Percentiles rank a stretch among this genome's conserved stretches.
Conservation (phyloP, 2,888 invertebrate species). For the Apodemia hepburni region DNA sequence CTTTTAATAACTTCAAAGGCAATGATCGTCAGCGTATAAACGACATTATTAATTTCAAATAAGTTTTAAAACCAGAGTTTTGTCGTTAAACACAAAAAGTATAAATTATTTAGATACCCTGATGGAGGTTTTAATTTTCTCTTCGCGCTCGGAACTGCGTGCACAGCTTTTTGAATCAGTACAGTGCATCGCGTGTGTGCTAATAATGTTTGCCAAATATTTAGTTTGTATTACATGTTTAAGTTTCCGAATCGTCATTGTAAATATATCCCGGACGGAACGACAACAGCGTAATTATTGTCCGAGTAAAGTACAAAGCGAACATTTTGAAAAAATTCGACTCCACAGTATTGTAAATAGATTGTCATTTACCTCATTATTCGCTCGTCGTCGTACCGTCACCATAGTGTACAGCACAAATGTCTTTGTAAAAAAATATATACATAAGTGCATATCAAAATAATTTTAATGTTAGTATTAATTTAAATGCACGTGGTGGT, state of each 20-base stretch:
- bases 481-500: slow-evolving; percentile 52
- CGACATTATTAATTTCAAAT: too few relatives aligned
- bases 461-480: slow-evolving; percentile 71
- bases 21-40: too few relatives aligned
- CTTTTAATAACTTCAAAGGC: too few relatives aligned
- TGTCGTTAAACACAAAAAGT: too few relatives aligned
- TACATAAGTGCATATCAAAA: slow-evolving; percentile 75
- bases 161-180: slow-evolving; percentile 1
- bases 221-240: slow-evolving; percentile 44
- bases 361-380: slow-evolving; percentile 18
- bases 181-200: not conserved
- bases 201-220: slow-evolving; percentile 64
- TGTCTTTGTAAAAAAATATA: slow-evolving; percentile 69
- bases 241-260: slow-evolving; percentile 54
- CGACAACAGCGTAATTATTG: slow-evolving; percentile 46
- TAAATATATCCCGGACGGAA: slow-evolving; percentile 53
- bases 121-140: not conserved
- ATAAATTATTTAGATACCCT: too few relatives aligned
- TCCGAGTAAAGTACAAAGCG: slow-evolving; percentile 54
- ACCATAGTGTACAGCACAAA: slow-evolving; percentile 73
- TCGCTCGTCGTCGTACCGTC: slow-evolving; percentile 26
- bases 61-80: too few relatives aligned
- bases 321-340: slow-evolving; percentile 38
- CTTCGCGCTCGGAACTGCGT: not conserved
- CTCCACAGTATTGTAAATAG: slow-evolving; percentile 33